A percentile compares a stretch with the other conserved stretches of the same genome.
These are phyloP conservation scores for Griposia aprilina DNA, from an alignment of 2,888 invertebrate genomes.

Conservation along the genomic window DNA sequence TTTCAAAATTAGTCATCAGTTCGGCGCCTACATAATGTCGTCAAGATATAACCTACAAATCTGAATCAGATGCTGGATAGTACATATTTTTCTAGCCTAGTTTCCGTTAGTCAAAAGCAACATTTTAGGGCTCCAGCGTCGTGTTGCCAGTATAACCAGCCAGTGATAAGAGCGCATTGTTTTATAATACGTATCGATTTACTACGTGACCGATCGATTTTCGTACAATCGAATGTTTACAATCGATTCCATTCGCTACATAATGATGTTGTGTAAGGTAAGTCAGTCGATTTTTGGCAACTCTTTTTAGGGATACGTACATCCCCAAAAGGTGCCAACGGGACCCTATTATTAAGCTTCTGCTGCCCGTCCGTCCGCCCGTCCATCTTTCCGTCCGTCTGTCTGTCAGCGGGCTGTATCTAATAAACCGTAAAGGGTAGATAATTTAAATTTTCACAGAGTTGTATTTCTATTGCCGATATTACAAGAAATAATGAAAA, in stretches of 20 bases:
- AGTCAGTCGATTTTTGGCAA: conserved; percentile 5
- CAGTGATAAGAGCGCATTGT: conserved; percentile 88
- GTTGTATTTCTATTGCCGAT: too few relatives aligned
- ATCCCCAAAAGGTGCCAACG: too few relatives aligned
- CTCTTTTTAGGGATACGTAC: background rate
- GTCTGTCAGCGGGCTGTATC: too few relatives aligned
- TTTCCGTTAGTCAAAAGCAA: conserved; percentile 62
- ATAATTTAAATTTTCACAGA: too few relatives aligned
- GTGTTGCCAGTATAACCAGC: conserved; percentile 83
- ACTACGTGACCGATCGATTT: conserved; percentile 80
- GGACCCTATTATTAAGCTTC: too few relatives aligned
- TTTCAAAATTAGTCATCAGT: background rate
- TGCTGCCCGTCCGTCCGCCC: too few relatives aligned
- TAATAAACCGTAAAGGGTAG: too few relatives aligned
- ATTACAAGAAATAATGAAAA: too few relatives aligned
- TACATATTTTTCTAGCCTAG: conserved; percentile 10
- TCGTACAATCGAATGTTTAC: conserved; percentile 72
- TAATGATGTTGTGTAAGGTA: background rate
- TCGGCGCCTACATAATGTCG: background rate
- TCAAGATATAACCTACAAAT: background rate
- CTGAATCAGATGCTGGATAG: background rate
- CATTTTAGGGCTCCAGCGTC: conserved; percentile 82
- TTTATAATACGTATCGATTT: conserved; percentile 85
- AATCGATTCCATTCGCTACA: conserved; percentile 59
- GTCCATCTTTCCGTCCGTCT: too few relatives aligned